Base-by-base conservation (phyloP, 2,888 invertebrate species). In the Myathropa florea region DNA sequence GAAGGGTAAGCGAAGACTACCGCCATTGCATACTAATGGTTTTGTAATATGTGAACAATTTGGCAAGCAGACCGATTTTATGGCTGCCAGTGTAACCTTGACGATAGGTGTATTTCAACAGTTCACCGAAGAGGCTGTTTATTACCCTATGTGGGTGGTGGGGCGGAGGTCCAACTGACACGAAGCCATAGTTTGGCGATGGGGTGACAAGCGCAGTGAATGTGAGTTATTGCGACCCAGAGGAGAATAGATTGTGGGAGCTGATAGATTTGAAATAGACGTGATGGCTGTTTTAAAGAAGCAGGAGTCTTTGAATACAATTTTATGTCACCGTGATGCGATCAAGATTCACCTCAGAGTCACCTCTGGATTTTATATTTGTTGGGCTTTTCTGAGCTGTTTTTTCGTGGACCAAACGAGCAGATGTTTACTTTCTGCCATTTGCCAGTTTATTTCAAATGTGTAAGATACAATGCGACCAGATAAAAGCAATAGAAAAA, bases 11-110 rank as follows among this genome's bases (percentile, higher is more conserved):
- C n/a, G 65, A 60, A 55, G 65, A 64, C 75, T 82, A 82, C 77
- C 64, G 77, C 72, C 72, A 18, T 39, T 53, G 85, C 77, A 85
- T 85, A 85, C 85, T 82, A 85, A 85, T 85, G 82, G 77, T 78
- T 82, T 85, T 77, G 85, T 82, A 85, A 85, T 46, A 18, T 85
- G 85, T 82, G 73, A 73, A 82, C 82, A 85, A 85, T 85, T 85
- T 85, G 85, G 85, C 81, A 85, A 82, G 68, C 85, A 77, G 72
- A 63, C 82, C 55, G 77, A 55, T 85, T 82, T 85, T 77, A 79
- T 75, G 75, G 83, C 53, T 39, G 72, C 82, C 72, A 68, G 72
- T 46, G 46, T 82, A 82, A 85, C 85, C 85, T 85, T 82, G 85
- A 65, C 73, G 85, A 82, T 68, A 77, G 82, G 57, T 73, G 57